Base-by-base conservation (phyloP, 1,140 invertebrate species). In the Magallana angulata region DNA sequence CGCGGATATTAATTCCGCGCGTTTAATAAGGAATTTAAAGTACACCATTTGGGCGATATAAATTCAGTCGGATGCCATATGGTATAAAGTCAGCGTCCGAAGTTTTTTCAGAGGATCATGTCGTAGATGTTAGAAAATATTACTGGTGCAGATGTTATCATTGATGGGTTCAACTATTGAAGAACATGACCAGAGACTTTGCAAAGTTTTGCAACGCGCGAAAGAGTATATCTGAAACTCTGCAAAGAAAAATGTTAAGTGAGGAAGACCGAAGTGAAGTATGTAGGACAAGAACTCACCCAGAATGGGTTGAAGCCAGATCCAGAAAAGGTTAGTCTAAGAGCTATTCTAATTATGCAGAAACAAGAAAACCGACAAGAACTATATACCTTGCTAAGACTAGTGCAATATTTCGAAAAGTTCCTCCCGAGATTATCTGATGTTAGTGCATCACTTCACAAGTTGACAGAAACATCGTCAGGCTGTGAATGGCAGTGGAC, bases 201-300 rank as follows among this genome's bases (percentile, higher is more conserved):
- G 57, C 11, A 86, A n/a, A n/a, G 62, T 92, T 0, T 83, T 92
- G 84, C 48, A 89, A 7, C 36, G 24, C 81, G 88, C 85, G 3
- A 76, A 85, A 48, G 59, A 90, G 48, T 64, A 64, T 24, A 24
- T 14, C 9, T 57, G 0, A 86, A 24, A 9, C 57, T 59, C 6
- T 14, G 71, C 12, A 86, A 12, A 36, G 30, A 9, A 2, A 83
- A 59, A n/a, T n/a, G n/a, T n/a, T n/a, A n/a, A n/a, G n/a, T n/a
- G n/a, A n/a, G n/a, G 16, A 1, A 80, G 30, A 58, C 12, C 5
- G 36, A 82, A 86, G 14, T 87, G 7, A 81, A 91, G 62, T 95
- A 93, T 89, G 91, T 95, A 71, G 95, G 94, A 7, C 92, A 95
- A 85, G 85, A 92, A 9, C 89, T 95, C 57, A 88, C 91, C 24